Evolutionary conservation across 2,113 vertebrate species (phyloP).

Genomic region (Cheilinus undulatus): DNA sequence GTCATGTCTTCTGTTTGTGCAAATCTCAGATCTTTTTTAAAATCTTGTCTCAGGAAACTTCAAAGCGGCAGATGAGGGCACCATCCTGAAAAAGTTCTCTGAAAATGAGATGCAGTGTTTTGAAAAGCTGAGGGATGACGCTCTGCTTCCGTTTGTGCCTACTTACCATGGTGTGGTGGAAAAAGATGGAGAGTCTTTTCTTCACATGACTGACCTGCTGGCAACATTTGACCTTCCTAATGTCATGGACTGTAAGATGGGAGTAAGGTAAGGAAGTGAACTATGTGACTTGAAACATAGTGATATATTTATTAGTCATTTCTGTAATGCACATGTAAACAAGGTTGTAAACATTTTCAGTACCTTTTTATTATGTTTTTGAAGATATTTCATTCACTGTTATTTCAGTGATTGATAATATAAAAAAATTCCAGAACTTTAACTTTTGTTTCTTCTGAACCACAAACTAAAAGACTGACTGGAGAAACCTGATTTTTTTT

Average conservation of each 20-base stretch:
- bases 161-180: conserved; percentile 91
- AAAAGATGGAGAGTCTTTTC: conserved; percentile 92
- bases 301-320: neutral
- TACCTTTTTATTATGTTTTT: no score
- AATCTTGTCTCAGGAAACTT: conserved; percentile 88
- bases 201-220: conserved; percentile 94
- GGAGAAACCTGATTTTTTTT: no score
- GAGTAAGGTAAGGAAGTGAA: conserved; percentile 87
- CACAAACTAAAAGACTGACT: no score
- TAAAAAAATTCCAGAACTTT: no score
- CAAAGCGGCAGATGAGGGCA: conserved; percentile 93
- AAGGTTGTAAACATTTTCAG: no score
- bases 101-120: conserved; percentile 95
- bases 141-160: conserved; percentile 88
- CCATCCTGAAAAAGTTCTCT: conserved; percentile 93
- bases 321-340: no score
- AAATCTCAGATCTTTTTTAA: neutral
- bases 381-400: no score
- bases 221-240: conserved; percentile 91
- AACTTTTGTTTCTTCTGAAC: no score
- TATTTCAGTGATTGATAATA: no score
- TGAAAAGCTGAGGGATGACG: conserved; percentile 87
- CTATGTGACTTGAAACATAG: neutral
- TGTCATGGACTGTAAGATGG: conserved; percentile 99
- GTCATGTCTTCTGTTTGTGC: neutral